Percentiles rank a stretch among this genome's conserved stretches.
These are phyloP conservation scores for Urechis unicinctus DNA, from an alignment of 2,888 invertebrate species.

Conservation along the genomic window DNA sequence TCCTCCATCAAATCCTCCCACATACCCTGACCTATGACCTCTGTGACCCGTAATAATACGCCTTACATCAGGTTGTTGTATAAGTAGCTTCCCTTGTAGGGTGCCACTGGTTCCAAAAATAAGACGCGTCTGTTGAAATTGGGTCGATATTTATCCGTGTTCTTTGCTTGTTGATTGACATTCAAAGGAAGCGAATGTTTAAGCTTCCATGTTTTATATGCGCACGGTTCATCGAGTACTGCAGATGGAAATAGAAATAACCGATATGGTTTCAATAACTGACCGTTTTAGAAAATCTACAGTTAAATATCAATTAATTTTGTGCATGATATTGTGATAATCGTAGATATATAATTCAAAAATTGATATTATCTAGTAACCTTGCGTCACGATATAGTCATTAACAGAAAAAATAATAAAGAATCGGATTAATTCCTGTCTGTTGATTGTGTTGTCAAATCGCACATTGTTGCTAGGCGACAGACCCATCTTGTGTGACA, in stretches of 20 bases:
- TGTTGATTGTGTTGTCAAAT: slow-evolving; percentile 2
- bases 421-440: background rate
- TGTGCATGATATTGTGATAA: too few species aligned
- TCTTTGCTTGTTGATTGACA: too few species aligned
- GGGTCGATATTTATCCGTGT: too few species aligned
- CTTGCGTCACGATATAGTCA: too few species aligned
- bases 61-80: slow-evolving; percentile 43
- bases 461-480: slow-evolving; percentile 25
- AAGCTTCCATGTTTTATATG: background rate
- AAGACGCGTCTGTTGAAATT: slow-evolving; percentile 17
- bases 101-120: slow-evolving; percentile 17
- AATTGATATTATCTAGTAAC: too few species aligned
- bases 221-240: background rate
- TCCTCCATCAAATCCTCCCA: slow-evolving; percentile 36
- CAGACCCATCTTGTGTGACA: slow-evolving; percentile 34
- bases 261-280: background rate
- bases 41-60: slow-evolving; percentile 30
- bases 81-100: slow-evolving; percentile 30
- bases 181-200: too few species aligned
- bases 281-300: too few species aligned
- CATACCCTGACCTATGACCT: slow-evolving; percentile 26
- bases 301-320: too few species aligned
- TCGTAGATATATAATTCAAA: too few species aligned
- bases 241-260: too few species aligned
- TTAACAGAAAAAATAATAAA: too few species aligned